These are phyloP conservation scores for Tanytarsus gracilentus DNA, from an alignment of 2,888 invertebrate species.

Conservation along the genomic window DNA sequence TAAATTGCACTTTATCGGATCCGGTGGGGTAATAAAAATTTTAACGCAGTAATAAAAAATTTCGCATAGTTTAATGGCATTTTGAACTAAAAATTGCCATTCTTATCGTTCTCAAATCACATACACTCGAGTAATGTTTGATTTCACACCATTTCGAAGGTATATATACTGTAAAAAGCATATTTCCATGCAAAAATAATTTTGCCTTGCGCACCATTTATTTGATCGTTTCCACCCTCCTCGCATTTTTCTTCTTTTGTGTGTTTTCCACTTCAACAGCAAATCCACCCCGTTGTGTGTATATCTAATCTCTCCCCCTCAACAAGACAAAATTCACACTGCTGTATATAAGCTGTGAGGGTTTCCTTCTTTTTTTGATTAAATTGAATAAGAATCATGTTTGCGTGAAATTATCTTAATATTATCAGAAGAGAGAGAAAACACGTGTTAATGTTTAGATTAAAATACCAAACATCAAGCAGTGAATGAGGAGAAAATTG, in stretches of 20 bases:
- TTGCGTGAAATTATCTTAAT: slow-evolving; percentile 28
- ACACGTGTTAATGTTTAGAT: slow-evolving; percentile 25
- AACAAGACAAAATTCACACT: not conserved
- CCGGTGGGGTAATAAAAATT: too few species aligned
- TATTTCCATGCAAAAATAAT: not conserved
- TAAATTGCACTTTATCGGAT: not conserved
- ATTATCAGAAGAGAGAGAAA: slow-evolving; percentile 18
- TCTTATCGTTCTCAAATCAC: slow-evolving; percentile 9
- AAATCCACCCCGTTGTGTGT: not conserved
- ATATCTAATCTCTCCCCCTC: not conserved
- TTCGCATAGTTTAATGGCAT: too few species aligned
- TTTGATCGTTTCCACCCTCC: slow-evolving; percentile 19
- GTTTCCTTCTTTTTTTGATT: slow-evolving; percentile 17
- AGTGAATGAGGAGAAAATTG: slow-evolving; percentile 5
- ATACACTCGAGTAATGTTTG: slow-evolving; percentile 7
- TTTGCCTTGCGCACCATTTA: slow-evolving; percentile 17
- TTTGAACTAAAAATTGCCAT: too few species aligned
- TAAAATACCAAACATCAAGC: slow-evolving; percentile 24
- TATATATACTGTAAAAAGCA: not conserved
- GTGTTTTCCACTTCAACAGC: slow-evolving; percentile 4
- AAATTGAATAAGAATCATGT: slow-evolving; percentile 28
- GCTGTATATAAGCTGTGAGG: not conserved
- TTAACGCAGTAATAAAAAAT: not conserved
- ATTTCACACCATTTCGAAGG: slow-evolving; percentile 2
- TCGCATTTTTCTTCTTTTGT: slow-evolving; percentile 6